phyloP scores from a whole-genome alignment of 2,888 invertebrate genomes.

The Drosophila rellima region DNA sequence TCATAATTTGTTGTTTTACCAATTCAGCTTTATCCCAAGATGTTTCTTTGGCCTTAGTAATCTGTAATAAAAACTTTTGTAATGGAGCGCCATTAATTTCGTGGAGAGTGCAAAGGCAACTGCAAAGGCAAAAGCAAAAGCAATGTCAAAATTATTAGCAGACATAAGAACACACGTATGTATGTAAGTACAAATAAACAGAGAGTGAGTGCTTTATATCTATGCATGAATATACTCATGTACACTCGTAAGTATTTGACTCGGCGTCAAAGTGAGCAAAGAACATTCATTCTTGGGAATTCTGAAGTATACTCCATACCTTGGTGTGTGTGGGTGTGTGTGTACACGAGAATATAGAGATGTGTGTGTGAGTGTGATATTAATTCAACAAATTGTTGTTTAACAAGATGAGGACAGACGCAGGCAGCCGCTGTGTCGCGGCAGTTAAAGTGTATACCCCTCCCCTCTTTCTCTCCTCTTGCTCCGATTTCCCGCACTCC shows the following conservation, averaged over 20 bases:
- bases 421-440: slow-evolving; percentile 70
- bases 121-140: slow-evolving; percentile 35
- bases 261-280: slow-evolving; percentile 80
- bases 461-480: background rate
- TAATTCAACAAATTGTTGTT: slow-evolving; percentile 82
- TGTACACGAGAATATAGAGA: background rate
- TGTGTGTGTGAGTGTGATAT: slow-evolving; percentile 56
- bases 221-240: slow-evolving; percentile 12
- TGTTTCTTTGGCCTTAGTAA: slow-evolving; percentile 44
- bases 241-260: slow-evolving; percentile 64
- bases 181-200: slow-evolving; percentile 42
- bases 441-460: slow-evolving; percentile 56
- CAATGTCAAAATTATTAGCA: slow-evolving; percentile 63
- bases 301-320: slow-evolving; percentile 32
- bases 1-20: slow-evolving; percentile 32
- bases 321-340: background rate
- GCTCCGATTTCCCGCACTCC: background rate
- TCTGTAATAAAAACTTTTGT: slow-evolving; percentile 61
- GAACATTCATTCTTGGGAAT: slow-evolving; percentile 28
- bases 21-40: slow-evolving; percentile 25
- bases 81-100: slow-evolving; percentile 59
- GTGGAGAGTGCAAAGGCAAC: slow-evolving; percentile 36
- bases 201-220: background rate
- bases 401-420: slow-evolving; percentile 69
- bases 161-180: slow-evolving; percentile 42